Evolutionary conservation across 2,797 vertebrate genomes (phyloP), one percentile per base, ranked within the genome.

Genomic region (Coranthus polyacanthus): DNA sequence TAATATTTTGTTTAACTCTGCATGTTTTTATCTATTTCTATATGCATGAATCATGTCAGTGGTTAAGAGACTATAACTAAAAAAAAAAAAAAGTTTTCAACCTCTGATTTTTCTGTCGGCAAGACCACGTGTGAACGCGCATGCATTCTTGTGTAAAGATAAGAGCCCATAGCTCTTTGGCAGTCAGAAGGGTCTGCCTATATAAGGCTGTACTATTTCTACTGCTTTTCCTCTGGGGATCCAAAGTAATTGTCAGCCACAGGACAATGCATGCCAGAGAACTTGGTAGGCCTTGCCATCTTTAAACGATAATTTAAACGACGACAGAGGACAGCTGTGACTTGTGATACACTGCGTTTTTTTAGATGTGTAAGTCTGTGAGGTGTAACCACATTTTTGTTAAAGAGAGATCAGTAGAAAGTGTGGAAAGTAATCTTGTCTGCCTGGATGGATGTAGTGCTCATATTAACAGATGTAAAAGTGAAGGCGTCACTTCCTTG

Each of bases 161-260:
- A 83, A 82, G 70, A 69, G 75, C 46, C 16, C 80, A 68, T 68
- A 53, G 78, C 83, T 80, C 18, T 67, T 67, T 82, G 81, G 67
- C 78, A 56, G 66, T 55, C 82, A 36, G 43, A 34, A 50, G 58
- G 71, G 71, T 81, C 72, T 64, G 86, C 18, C 90, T 83, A 86
- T 90, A 88, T 91, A 91, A 88, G 92, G 91, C 75, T 83, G 81
- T 88, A 88, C 89, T 92, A 91, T 92, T 93, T 72, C 83, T 78
- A 84, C 46, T 77, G 82, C 70, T 77, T 84, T 88, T 85, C 72
- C 90, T 86, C 73, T 68, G 64, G 84, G 88, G 85, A 66, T 70
- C 68, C 58, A 50, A 38, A 42, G 60, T 55, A 83, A 91, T 89
- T 89, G 85, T 88, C 80, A 60, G 50, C 70, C 18, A 36, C 20